phyloP scores from a whole-genome alignment of 1,140 invertebrate species.

The Nilaparvata lugens region DNA sequence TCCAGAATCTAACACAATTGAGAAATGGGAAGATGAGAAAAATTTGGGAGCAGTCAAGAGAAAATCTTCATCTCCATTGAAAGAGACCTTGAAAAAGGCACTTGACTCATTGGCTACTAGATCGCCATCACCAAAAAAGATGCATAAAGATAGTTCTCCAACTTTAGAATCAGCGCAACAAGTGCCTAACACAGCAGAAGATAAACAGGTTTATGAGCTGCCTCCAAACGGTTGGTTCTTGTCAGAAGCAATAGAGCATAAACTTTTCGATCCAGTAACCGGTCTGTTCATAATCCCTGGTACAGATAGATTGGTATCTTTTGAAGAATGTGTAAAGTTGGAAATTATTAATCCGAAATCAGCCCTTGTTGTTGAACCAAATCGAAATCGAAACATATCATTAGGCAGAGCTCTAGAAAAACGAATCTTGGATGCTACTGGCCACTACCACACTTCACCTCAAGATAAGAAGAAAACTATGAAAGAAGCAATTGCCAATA shows the following conservation, averaged over 20 bases:
- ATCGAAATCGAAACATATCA: conserved; percentile 55
- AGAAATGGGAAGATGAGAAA: conserved; percentile 28
- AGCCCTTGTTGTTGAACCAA: conserved; percentile 65
- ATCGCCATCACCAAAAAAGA: conserved; percentile 9
- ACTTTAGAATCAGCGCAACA: conserved; percentile 8
- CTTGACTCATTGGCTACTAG: conserved; percentile 8
- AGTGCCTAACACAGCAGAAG: conserved; percentile 33
- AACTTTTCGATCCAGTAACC: conserved; percentile 66
- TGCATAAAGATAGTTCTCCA: conserved; percentile 8
- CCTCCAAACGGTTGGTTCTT: conserved; percentile 74
- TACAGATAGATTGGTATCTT: conserved; percentile 72
- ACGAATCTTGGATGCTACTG: conserved; percentile 64
- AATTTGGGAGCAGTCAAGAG: conserved; percentile 39
- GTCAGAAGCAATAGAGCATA: conserved; percentile 62
- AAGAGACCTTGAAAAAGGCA: conserved; percentile 20
- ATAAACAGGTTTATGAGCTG: conserved; percentile 56
- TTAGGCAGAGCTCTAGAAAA: conserved; percentile 66
- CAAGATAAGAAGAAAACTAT: conserved; percentile 52
- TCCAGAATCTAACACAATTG: neutral
- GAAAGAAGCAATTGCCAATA: conserved; percentile 65
- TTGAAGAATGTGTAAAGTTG: conserved; percentile 78
- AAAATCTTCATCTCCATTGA: conserved; percentile 34
- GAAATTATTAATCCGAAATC: conserved; percentile 77
- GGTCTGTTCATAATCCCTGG: conserved; percentile 82
- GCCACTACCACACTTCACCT: conserved; percentile 48